Evolutionary conservation across 2,888 invertebrate species (phyloP).

Genomic region (Rhimphoctona megacephalus): DNA sequence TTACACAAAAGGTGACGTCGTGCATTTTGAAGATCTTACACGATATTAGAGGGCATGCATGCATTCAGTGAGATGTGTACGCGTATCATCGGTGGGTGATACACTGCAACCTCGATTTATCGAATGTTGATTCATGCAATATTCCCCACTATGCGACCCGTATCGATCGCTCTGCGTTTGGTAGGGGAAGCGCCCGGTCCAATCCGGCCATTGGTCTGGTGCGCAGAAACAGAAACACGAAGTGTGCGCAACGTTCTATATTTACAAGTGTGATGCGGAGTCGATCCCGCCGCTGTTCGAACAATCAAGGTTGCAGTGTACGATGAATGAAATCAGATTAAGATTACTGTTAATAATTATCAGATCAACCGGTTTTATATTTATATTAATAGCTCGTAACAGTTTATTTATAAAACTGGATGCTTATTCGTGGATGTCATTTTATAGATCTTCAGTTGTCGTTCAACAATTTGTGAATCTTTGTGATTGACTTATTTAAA

Average conservation of each 20-base stretch:
- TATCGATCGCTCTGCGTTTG: no score
- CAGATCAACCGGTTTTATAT: background rate
- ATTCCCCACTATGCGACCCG: no score
- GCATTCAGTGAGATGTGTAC: background rate
- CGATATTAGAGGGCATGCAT: background rate
- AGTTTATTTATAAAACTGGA: background rate
- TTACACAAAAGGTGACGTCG: background rate
- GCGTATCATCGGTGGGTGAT: background rate
- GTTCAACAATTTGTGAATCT: background rate
- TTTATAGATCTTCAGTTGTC: background rate
- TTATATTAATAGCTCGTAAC: background rate
- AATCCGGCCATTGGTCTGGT: no score
- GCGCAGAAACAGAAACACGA: no score
- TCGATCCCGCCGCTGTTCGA: no score
- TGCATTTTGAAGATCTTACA: background rate
- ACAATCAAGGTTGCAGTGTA: no score
- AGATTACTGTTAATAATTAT: background rate
- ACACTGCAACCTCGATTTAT: no score
- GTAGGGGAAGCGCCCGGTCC: no score
- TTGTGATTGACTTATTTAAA: background rate
- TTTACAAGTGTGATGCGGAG: no score
- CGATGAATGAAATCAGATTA: background rate
- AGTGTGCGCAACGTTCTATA: no score
- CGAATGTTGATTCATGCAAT: no score
- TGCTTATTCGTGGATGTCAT: background rate